Percentiles rank a stretch among this genome's conserved stretches.
phyloP scores from a whole-genome alignment of 2,113 vertebrate genomes.

The Chaetorhynchus papuensis region DNA sequence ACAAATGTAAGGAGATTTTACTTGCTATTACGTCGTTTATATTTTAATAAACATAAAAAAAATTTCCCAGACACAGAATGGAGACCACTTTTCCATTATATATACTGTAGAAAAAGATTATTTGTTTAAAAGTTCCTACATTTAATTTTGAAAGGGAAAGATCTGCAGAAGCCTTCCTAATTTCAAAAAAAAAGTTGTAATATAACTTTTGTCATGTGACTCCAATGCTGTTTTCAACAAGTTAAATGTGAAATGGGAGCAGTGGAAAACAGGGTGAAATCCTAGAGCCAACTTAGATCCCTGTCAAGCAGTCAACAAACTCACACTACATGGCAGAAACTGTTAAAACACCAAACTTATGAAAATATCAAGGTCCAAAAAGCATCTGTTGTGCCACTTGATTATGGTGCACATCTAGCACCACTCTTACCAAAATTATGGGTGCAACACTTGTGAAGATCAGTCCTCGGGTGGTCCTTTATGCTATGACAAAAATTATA shows the following conservation, averaged over 20 bases:
- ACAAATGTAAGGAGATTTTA: conserved; percentile 32
- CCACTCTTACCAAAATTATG: background rate
- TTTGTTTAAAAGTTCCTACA: background rate
- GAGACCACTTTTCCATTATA: conserved; percentile 31
- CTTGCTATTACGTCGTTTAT: conserved; percentile 12
- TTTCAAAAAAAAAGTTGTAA: background rate
- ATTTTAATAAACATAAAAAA: background rate
- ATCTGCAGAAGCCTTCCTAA: background rate
- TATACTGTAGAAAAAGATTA: background rate
- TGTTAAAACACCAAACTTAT: background rate
- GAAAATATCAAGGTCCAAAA: background rate
- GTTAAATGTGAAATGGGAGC: conserved; percentile 33
- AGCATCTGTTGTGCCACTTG: background rate
- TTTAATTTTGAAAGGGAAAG: background rate
- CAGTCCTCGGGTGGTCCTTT: background rate
- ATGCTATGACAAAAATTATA: background rate
- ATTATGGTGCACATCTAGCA: background rate
- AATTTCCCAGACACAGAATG: background rate
- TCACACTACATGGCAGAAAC: background rate
- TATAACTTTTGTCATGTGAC: background rate
- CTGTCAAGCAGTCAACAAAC: background rate
- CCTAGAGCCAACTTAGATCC: background rate
- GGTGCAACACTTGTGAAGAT: background rate
- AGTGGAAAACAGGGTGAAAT: background rate
- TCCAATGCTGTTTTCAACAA: background rate